These are phyloP conservation scores for Caerostris darwini DNA, from an alignment of 1,140 invertebrate genomes.

Conservation along the genomic window DNA sequence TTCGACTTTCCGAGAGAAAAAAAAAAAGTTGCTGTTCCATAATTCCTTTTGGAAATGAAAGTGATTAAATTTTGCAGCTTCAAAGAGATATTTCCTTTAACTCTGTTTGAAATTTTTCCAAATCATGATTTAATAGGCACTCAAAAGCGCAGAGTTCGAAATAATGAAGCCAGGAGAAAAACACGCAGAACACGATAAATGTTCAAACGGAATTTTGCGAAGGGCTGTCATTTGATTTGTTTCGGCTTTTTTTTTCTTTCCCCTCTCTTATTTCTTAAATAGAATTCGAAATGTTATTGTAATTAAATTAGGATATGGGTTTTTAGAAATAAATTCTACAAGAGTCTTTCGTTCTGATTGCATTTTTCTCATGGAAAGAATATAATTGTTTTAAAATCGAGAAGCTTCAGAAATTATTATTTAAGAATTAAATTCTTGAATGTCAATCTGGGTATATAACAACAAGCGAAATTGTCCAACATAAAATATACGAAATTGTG, in stretches of 20 bases:
- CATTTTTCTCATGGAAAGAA: too few relatives aligned
- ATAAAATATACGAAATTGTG: too few relatives aligned
- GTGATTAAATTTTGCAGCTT: slow-evolving; percentile 10
- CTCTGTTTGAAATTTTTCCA: neutral
- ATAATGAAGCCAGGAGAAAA: neutral
- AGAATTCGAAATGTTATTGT: neutral
- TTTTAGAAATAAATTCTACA: too few relatives aligned
- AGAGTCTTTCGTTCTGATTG: too few relatives aligned
- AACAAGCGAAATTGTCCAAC: too few relatives aligned
- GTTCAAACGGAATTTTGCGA: neutral
- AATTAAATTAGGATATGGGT: neutral
- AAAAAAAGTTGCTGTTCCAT: neutral
- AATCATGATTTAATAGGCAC: slow-evolving; percentile 1
- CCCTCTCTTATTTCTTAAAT: neutral
- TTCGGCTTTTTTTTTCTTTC: neutral
- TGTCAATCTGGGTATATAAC: too few relatives aligned
- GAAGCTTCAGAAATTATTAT: too few relatives aligned
- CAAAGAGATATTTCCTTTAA: slow-evolving; percentile 10
- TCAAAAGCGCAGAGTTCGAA: neutral
- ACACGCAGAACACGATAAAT: neutral
- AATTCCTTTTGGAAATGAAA: neutral
- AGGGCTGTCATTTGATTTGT: neutral
- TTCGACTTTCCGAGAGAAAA: neutral
- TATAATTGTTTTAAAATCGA: too few relatives aligned
- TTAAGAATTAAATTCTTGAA: too few relatives aligned